Base-by-base conservation (phyloP, 2,113 vertebrate genomes). In the Tragelaphus imberbis region DNA sequence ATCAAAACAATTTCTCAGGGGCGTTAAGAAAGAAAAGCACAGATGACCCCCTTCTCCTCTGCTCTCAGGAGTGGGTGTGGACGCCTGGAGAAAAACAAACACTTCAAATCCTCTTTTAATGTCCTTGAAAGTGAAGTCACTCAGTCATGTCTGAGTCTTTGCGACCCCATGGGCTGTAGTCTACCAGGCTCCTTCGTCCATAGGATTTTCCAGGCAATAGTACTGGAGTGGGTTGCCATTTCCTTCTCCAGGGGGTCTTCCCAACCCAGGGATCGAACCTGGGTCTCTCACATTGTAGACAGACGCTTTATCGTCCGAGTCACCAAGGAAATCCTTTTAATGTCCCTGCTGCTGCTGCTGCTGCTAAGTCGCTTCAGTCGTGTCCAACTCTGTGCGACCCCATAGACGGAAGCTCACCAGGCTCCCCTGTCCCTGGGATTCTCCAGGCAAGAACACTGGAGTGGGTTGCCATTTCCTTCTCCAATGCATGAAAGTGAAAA, bases 221-320 rank as follows among this genome's bases (percentile, higher is more conserved):
- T 68, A 36, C n/a, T 68, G 65, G n/a, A 68, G 65, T 21, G 65
- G 17, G 65, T 11, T 36, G 8, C 65, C 65, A 36, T 68, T 68
- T 68, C 65, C 65, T 36, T 68, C 65, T 68, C n/a, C n/a, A 68
- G 65, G 65, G 33, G 19, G 4, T 68, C n/a, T 68, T 68, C 33
- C 65, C 16, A 0, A 36, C 33, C 33, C 33, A 19, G 4, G 33
- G 33, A 19, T 68, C 2, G 4, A 68, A n/a, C 63, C 63, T 9
- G 8, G n/a, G 65, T 68, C 33, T 68, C 65, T 33, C 2, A 0
- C 65, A 68, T 19, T n/a, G 4, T n/a, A 68, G 65, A 36, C 9
- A 68, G 65, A 68, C 0, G 1, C 33, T 68, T 68, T 68, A 36
- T n/a, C 4, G 0, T 68, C 65, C 33, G 19, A 21, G n/a, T 4